phyloP scores from a whole-genome alignment of 1,140 invertebrate genomes.

The Trissolcus basalis region DNA sequence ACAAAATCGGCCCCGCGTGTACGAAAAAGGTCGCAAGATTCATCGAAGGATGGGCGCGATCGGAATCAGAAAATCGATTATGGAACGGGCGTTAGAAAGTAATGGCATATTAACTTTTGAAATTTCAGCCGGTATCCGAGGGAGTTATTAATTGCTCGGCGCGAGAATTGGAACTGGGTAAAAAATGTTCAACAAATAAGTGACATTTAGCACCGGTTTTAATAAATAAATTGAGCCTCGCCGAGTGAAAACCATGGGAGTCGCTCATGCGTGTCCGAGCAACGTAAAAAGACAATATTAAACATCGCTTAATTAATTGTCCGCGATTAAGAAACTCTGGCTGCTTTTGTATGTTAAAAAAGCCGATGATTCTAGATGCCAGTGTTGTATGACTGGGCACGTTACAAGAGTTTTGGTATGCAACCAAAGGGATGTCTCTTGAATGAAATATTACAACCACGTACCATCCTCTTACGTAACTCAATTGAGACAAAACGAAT shows the following conservation, averaged over 20 bases:
- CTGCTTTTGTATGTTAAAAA: slow-evolving; percentile 10
- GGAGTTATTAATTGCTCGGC: no score
- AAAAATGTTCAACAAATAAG: no score
- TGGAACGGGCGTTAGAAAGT: not conserved
- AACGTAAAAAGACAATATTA: slow-evolving; percentile 8
- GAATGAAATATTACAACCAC: slow-evolving; percentile 16
- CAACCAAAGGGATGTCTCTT: slow-evolving; percentile 5
- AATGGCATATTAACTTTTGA: no score
- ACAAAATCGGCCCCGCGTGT: not conserved
- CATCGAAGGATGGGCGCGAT: no score
- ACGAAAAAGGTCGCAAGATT: no score
- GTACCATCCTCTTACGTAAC: not conserved
- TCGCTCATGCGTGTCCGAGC: slow-evolving; percentile 3
- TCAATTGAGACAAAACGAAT: no score
- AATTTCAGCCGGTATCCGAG: no score
- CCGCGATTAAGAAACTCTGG: slow-evolving; percentile 21
- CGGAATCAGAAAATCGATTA: no score
- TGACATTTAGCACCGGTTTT: no score
- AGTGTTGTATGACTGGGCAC: slow-evolving; percentile 9
- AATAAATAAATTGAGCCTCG: no score
- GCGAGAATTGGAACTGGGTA: no score
- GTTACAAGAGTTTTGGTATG: slow-evolving; percentile 8
- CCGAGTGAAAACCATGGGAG: not conserved
- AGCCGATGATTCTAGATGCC: slow-evolving; percentile 11
- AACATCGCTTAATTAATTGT: slow-evolving; percentile 30